Conservation (phyloP, 2,113 vertebrate species). For the Menidia beryllina region DNA sequence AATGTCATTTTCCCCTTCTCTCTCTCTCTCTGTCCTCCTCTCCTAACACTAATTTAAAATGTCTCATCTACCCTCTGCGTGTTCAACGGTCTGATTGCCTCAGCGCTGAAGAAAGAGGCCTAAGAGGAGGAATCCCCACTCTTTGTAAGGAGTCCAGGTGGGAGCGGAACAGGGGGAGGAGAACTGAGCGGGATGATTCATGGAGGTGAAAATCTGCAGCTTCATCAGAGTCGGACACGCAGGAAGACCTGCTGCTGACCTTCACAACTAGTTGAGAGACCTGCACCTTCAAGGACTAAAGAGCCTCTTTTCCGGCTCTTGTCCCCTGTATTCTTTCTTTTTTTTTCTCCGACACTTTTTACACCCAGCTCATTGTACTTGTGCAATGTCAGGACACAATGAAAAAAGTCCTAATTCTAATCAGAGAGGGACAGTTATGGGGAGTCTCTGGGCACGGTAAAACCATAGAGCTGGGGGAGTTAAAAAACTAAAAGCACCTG, state of each 20-base stretch:
- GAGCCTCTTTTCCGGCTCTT: slow-evolving; percentile 36
- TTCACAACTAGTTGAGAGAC: slow-evolving; percentile 36
- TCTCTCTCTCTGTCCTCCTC: slow-evolving; percentile 49
- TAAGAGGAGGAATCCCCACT: slow-evolving; percentile 77
- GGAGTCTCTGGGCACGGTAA: slow-evolving; percentile 4
- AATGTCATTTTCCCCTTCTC: slow-evolving; percentile 71
- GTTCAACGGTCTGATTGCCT: slow-evolving; percentile 82
- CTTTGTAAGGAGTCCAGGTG: slow-evolving; percentile 76
- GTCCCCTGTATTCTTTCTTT: slow-evolving; percentile 28
- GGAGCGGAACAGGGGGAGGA: slow-evolving; percentile 55
- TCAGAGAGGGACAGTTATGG: slow-evolving; percentile 21
- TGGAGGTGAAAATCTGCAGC: slow-evolving; percentile 75
- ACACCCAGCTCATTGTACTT: slow-evolving; percentile 44
- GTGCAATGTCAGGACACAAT: slow-evolving; percentile 48
- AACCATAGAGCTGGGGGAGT: background rate
- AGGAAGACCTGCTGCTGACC: slow-evolving; percentile 69
- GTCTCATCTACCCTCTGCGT: slow-evolving; percentile 79
- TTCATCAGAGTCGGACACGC: slow-evolving; percentile 82
- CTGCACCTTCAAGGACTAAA: slow-evolving; percentile 67
- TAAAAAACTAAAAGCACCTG: too few relatives aligned
- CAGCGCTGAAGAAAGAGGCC: slow-evolving; percentile 73
- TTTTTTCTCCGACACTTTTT: slow-evolving; percentile 38
- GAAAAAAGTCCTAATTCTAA: slow-evolving; percentile 44
- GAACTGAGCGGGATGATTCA: slow-evolving; percentile 70
- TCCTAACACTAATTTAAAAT: slow-evolving; percentile 81